These are phyloP conservation scores for Nannobrachium achirus DNA, from an alignment of 2,113 vertebrate genomes.

Conservation along the genomic window DNA sequence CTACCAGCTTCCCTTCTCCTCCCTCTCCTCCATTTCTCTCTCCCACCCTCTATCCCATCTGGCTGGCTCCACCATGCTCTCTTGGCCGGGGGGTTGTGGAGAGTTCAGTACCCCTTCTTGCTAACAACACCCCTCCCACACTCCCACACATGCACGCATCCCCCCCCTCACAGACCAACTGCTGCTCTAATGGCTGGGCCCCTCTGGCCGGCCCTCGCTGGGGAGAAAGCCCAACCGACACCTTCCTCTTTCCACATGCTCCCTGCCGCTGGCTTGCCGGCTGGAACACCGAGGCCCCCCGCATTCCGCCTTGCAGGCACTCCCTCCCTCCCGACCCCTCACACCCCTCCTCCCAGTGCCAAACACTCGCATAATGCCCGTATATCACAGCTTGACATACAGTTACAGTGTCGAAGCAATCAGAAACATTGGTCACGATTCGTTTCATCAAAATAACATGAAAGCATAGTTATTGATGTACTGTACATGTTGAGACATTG, in stretches of 20 bases:
- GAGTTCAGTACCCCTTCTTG: constrained; percentile 76
- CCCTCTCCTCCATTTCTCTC: constrained; percentile 19
- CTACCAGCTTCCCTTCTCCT: constrained; percentile 45
- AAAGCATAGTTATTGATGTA: neutral
- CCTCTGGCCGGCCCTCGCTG: constrained; percentile 62
- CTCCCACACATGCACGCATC: constrained; percentile 16
- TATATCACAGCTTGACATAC: neutral
- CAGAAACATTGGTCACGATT: neutral
- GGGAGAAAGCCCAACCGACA: constrained; percentile 62
- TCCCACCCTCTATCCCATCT: constrained; percentile 60
- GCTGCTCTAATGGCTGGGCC: constrained; percentile 59
- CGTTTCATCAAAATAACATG: too few relatives aligned
- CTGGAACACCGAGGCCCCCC: constrained; percentile 61
- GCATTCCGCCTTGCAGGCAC: constrained; percentile 40
- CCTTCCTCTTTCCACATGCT: constrained; percentile 66
- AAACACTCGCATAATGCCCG: neutral
- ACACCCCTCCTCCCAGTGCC: neutral
- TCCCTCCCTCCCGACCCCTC: constrained; percentile 14
- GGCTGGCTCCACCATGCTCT: constrained; percentile 68
- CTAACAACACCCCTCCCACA: constrained; percentile 64
- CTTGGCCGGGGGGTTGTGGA: constrained; percentile 74
- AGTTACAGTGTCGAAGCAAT: neutral
- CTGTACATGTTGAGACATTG: neutral
- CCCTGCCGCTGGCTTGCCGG: constrained; percentile 60
- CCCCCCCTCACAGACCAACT: constrained; percentile 62